phyloP scores from a whole-genome alignment of 2,888 invertebrate genomes.

The Sacculina carcini region DNA sequence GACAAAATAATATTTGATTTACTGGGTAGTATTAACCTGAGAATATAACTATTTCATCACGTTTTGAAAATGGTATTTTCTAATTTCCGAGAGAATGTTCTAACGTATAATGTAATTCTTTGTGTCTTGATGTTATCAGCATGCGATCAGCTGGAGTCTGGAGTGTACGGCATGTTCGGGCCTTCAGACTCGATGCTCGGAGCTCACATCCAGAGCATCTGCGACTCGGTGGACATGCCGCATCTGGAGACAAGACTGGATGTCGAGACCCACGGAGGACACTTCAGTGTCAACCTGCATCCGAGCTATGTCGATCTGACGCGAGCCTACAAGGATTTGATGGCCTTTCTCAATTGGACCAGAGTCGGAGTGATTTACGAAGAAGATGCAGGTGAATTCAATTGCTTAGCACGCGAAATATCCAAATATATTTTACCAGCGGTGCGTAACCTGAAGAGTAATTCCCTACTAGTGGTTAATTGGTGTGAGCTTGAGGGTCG shows the following conservation, averaged over 20 bases:
- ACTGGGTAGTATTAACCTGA: too few relatives aligned
- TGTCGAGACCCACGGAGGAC: slow-evolving; percentile 20
- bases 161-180: slow-evolving; percentile 65
- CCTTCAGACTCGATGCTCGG: slow-evolving; percentile 57
- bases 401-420: too few relatives aligned
- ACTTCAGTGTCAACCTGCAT: slow-evolving; percentile 64
- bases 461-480: too few relatives aligned
- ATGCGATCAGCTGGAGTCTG: slow-evolving; percentile 51
- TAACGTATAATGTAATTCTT: not conserved
- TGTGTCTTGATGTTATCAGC: slow-evolving; percentile 28
- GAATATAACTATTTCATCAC: too few relatives aligned
- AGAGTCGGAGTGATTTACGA: slow-evolving; percentile 25
- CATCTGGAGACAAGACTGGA: slow-evolving; percentile 52
- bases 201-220: slow-evolving; percentile 61
- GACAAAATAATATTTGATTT: too few relatives aligned
- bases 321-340: slow-evolving; percentile 23
- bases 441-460: too few relatives aligned
- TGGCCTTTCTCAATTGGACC: slow-evolving; percentile 22
- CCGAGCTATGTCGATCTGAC: slow-evolving; percentile 59
- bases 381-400: slow-evolving; percentile 17
- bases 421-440: too few relatives aligned
- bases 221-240: slow-evolving; percentile 66
- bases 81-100: too few relatives aligned
- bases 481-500: too few relatives aligned
- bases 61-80: too few relatives aligned